These are phyloP conservation scores for Caenorhabditis sinica DNA, from an alignment of 2,888 invertebrate genomes.

Conservation along the genomic window DNA sequence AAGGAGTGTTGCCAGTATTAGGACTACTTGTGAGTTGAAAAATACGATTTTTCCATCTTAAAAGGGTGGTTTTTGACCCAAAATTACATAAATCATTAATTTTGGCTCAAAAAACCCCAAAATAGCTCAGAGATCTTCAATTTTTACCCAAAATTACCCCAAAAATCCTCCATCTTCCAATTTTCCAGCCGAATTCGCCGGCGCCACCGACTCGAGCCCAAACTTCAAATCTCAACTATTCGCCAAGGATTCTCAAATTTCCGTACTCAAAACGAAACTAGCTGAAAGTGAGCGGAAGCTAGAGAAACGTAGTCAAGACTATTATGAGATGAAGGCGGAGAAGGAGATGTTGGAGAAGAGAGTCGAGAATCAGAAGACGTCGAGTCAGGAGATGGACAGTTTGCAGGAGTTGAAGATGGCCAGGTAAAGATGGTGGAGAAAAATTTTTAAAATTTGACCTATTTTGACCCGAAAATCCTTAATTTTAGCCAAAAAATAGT, in stretches of 20 bases:
- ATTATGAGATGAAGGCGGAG: conserved; percentile 73
- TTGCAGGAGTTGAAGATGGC: conserved; percentile 71
- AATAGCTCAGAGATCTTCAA: neutral
- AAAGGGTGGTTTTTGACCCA: neutral
- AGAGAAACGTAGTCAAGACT: conserved; percentile 72
- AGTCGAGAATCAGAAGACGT: conserved; percentile 55
- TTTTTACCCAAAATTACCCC: neutral
- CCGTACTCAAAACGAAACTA: conserved; percentile 67
- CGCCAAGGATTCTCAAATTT: conserved; percentile 75
- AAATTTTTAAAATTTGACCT: neutral
- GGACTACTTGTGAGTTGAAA: conserved; percentile 38
- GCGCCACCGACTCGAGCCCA: conserved; percentile 34
- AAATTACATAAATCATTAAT: neutral
- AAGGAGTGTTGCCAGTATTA: conserved; percentile 45
- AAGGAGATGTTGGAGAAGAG: conserved; percentile 83
- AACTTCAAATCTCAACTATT: conserved; percentile 70
- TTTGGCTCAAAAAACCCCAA: neutral
- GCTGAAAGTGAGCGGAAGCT: conserved; percentile 69
- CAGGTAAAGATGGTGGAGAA: conserved; percentile 32
- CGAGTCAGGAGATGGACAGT: conserved; percentile 55
- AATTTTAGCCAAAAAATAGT: too few relatives aligned
- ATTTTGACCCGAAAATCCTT: too few relatives aligned
- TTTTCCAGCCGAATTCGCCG: conserved; percentile 54
- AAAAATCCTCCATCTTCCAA: neutral
- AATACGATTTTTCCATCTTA: too few relatives aligned